Evolutionary conservation across 2,113 vertebrate genomes (phyloP).

Genomic region (Protomyctophum bolini): DNA sequence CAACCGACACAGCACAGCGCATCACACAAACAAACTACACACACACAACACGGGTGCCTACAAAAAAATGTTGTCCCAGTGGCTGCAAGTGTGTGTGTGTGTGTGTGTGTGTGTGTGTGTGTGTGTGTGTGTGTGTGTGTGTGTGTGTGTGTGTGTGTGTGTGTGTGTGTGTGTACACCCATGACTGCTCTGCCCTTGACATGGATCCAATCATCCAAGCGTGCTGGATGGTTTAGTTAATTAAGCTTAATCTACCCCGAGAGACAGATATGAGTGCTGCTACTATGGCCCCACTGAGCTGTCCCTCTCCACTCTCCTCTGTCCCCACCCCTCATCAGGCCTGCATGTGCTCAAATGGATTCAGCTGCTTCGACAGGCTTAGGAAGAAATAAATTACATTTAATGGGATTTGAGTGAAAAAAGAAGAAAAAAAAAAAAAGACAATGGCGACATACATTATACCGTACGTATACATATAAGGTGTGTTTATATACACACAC

Average conservation of each 20-base stretch:
- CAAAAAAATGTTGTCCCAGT: slow-evolving; percentile 3
- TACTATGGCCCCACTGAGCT: slow-evolving; percentile 63
- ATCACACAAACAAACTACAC: too few species aligned
- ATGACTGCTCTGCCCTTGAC: slow-evolving; percentile 77
- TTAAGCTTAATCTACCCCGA: slow-evolving; percentile 76
- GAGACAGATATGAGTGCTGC: slow-evolving; percentile 72
- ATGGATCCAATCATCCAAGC: slow-evolving; percentile 72
- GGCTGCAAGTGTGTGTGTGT: slow-evolving; percentile 50
- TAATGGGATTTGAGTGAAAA: slow-evolving; percentile 33
- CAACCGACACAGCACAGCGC: background rate
- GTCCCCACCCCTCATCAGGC: slow-evolving; percentile 52
- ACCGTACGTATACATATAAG: background rate
- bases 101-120: too few species aligned
- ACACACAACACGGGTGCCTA: background rate
- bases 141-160: background rate
- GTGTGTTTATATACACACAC: background rate
- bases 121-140: too few species aligned
- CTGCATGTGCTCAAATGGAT: slow-evolving; percentile 44
- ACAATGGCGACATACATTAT: background rate
- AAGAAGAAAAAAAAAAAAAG: too few species aligned
- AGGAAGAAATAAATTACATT: slow-evolving; percentile 37
- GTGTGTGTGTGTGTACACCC: slow-evolving; percentile 50
- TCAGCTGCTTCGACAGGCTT: slow-evolving; percentile 46
- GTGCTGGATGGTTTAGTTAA: slow-evolving; percentile 77
- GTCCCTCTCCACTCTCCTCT: slow-evolving; percentile 55